Evolutionary conservation across 2,888 invertebrate genomes (phyloP).

Genomic region (Leuctra nigra): DNA sequence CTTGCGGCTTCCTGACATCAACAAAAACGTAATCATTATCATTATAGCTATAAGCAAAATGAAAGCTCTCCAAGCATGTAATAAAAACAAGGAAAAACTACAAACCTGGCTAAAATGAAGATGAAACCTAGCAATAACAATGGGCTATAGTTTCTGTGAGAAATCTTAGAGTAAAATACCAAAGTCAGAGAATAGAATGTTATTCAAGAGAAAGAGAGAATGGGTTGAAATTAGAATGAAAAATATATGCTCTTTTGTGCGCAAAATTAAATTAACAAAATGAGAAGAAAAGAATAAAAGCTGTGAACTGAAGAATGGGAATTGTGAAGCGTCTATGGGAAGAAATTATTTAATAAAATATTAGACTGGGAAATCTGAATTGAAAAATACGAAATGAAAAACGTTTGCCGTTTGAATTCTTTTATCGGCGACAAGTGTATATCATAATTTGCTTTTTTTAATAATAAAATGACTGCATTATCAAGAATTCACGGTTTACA

Average conservation of each 20-base stretch:
- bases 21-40: too few relatives aligned
- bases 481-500: too few relatives aligned
- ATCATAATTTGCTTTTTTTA: too few relatives aligned
- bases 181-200: constrained; percentile 6
- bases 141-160: neutral
- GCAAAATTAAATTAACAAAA: constrained; percentile 13
- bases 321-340: neutral
- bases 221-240: constrained; percentile 1
- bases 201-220: constrained; percentile 1
- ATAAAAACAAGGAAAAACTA: too few relatives aligned
- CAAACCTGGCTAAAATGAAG: too few relatives aligned
- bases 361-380: neutral
- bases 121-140: too few relatives aligned
- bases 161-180: constrained; percentile 1
- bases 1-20: too few relatives aligned
- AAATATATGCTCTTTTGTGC: constrained; percentile 11
- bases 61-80: too few relatives aligned
- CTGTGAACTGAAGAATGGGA: neutral
- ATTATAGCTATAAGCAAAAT: too few relatives aligned
- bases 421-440: too few relatives aligned
- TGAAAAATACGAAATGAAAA: constrained; percentile 2
- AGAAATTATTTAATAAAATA: constrained; percentile 4
- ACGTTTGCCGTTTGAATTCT: neutral
- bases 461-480: constrained; percentile 1
- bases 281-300: neutral